These are phyloP conservation scores for Arizona elegans DNA, from an alignment of 2,113 vertebrate species.

Conservation along the genomic window DNA sequence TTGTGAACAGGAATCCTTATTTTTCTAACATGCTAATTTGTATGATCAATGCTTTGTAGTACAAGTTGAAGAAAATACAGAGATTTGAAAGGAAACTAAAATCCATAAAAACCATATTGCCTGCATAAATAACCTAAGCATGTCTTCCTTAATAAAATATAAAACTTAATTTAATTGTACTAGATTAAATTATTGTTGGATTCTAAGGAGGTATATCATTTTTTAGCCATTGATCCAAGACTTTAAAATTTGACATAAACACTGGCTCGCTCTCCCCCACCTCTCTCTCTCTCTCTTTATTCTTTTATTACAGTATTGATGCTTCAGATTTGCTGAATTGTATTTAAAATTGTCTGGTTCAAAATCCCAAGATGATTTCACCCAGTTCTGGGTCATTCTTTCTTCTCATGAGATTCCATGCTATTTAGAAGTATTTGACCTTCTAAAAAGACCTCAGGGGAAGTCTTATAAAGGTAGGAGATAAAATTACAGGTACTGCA, in stretches of 20 bases:
- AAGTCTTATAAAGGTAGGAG: neutral
- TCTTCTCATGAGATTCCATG: neutral
- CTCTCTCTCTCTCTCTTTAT: too few relatives aligned
- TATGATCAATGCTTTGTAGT: neutral
- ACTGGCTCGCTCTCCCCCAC: too few relatives aligned
- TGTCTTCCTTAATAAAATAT: neutral
- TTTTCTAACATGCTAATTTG: neutral
- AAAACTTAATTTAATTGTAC: neutral
- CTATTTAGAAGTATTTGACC: neutral
- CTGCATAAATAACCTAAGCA: neutral
- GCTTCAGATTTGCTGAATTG: neutral
- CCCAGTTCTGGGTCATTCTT: neutral
- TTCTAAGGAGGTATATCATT: neutral
- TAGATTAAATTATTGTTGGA: neutral
- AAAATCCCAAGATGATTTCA: neutral
- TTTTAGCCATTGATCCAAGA: neutral
- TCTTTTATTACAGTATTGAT: neutral
- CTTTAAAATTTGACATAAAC: neutral
- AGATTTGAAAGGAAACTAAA: neutral
- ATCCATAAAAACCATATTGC: neutral
- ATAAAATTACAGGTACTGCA: neutral
- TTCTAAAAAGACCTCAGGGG: neutral
- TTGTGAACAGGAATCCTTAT: neutral
- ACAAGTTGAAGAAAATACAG: neutral
- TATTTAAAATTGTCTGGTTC: neutral